phyloP scores from a whole-genome alignment of 2,888 invertebrate species.

The Netelia inedita region DNA sequence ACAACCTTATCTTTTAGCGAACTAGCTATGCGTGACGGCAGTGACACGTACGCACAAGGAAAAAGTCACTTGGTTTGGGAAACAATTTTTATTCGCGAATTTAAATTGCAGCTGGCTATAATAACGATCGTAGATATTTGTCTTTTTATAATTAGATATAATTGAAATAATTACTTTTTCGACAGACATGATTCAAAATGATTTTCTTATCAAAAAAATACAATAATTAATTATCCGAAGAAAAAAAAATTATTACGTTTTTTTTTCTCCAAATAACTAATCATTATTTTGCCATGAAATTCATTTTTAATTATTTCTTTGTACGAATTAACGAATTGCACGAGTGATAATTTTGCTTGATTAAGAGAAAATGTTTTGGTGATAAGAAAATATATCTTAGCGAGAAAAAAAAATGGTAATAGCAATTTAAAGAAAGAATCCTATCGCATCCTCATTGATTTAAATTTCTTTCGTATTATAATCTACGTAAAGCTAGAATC shows the following conservation, averaged over 20 bases:
- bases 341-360: background rate
- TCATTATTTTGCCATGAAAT: background rate
- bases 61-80: slow-evolving; percentile 25
- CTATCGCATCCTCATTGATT: slow-evolving; percentile 79
- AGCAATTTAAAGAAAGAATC: slow-evolving; percentile 72
- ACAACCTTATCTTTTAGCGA: slow-evolving; percentile 56
- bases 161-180: no score
- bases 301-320: no score
- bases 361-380: background rate
- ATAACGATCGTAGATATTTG: no score
- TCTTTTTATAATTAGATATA: no score
- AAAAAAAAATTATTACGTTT: background rate
- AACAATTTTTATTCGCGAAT: background rate
- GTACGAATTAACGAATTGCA: no score
- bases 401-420: slow-evolving; percentile 23
- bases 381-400: background rate
- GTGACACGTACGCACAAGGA: slow-evolving; percentile 47
- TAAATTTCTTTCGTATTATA: slow-evolving; percentile 16
- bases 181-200: background rate
- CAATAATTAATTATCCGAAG: background rate
- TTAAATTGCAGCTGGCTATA: no score
- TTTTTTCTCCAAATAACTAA: background rate
- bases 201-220: background rate
- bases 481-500: slow-evolving; percentile 6
- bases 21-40: slow-evolving; percentile 49